Percentiles rank a stretch among this genome's conserved stretches.
Evolutionary conservation across 2,888 invertebrate genomes (phyloP).

Genomic region (Deroplatys truncata): DNA sequence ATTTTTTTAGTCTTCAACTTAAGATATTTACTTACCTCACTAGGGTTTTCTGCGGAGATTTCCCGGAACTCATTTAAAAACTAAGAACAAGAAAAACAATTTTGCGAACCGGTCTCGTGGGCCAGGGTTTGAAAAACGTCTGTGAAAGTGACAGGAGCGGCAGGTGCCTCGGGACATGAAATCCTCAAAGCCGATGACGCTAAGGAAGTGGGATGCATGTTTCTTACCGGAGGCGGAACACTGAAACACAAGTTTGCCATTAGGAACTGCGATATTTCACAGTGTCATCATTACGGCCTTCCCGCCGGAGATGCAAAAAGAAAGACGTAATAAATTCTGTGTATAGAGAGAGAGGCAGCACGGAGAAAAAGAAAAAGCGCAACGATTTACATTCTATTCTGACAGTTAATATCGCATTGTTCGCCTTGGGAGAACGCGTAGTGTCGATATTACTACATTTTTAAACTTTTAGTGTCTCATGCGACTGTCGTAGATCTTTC

Average conservation of each 20-base stretch:
- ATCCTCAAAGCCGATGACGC: not conserved
- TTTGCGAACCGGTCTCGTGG: not conserved
- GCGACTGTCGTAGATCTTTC: too few species aligned
- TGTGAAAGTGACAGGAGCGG: too few species aligned
- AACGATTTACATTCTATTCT: not conserved
- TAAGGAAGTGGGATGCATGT: not conserved
- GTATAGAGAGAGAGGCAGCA: not conserved
- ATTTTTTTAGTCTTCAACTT: too few species aligned
- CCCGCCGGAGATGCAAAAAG: not conserved
- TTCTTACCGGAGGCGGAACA: not conserved
- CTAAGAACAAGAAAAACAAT: too few species aligned
- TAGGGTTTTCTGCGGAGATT: too few species aligned
- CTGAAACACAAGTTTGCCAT: conserved; percentile 1
- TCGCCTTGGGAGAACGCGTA: not conserved
- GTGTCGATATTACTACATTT: too few species aligned
- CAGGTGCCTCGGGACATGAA: not conserved
- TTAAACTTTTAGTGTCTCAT: too few species aligned
- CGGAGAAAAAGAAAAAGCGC: not conserved
- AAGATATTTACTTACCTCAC: too few species aligned
- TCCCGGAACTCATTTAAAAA: too few species aligned
- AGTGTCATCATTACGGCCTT: not conserved
- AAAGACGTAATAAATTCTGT: not conserved
- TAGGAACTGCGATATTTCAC: not conserved
- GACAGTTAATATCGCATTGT: not conserved
- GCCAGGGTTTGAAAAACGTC: not conserved